phyloP scores from a whole-genome alignment of 2,113 vertebrate species.

The Hippoglossus stenolepis region DNA sequence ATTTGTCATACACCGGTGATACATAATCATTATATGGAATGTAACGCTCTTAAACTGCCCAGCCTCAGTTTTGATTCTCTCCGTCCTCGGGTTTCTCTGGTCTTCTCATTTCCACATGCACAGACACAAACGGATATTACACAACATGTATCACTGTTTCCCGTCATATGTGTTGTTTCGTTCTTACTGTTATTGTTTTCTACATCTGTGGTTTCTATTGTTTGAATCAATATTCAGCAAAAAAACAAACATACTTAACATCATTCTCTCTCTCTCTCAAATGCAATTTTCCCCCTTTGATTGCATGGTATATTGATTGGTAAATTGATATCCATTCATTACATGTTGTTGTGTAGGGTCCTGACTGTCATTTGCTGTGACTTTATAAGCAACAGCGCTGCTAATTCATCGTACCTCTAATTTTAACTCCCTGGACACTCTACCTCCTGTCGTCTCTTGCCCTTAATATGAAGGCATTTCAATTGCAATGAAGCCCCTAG shows the following conservation, averaged over 20 bases:
- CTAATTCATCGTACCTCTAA: conserved; percentile 73
- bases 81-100: conserved; percentile 60
- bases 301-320: not conserved
- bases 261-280: not conserved
- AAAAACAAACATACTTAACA: conserved; percentile 2
- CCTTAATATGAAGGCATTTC: conserved; percentile 82
- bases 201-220: conserved; percentile 15
- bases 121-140: not conserved
- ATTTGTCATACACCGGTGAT: conserved; percentile 84
- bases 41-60: conserved; percentile 69
- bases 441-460: conserved; percentile 74
- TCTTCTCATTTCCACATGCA: conserved; percentile 24
- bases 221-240: conserved; percentile 14
- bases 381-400: conserved; percentile 63
- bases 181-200: conserved; percentile 1
- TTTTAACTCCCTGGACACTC: conserved; percentile 74
- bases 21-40: conserved; percentile 85
- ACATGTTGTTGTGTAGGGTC: conserved; percentile 42
- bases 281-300: conserved; percentile 1
- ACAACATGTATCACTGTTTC: conserved; percentile 32
- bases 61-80: conserved; percentile 58
- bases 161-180: conserved; percentile 35
- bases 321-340: conserved; percentile 31
- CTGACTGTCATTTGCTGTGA: conserved; percentile 66
- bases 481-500: conserved; percentile 77